Percentiles rank a stretch among this genome's conserved stretches.
Evolutionary conservation across 2,797 vertebrate species (phyloP).

Genomic region (Garrulus glandarius): DNA sequence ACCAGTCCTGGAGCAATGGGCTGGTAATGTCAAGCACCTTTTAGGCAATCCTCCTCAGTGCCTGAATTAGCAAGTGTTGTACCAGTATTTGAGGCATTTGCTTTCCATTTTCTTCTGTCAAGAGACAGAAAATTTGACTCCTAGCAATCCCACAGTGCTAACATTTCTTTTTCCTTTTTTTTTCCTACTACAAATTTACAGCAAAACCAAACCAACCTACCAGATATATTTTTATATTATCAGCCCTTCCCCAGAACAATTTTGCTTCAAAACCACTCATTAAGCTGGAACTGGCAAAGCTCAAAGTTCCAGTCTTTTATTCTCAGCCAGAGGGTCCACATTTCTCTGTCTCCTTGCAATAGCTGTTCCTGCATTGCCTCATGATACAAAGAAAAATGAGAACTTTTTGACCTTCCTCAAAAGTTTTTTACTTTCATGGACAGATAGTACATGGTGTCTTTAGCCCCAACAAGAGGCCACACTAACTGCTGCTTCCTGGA

Average conservation of each 20-base stretch:
- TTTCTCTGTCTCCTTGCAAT: background rate
- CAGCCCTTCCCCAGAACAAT: background rate
- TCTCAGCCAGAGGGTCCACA: background rate
- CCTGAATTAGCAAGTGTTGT: background rate
- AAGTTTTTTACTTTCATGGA: background rate
- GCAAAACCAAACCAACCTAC: background rate
- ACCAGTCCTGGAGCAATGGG: background rate
- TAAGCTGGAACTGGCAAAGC: background rate
- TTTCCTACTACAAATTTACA: background rate
- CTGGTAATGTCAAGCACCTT: background rate
- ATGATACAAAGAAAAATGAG: background rate
- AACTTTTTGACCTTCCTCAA: background rate
- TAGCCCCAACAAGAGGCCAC: background rate
- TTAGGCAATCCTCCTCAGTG: background rate
- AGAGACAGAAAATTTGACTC: background rate
- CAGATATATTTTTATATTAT: background rate
- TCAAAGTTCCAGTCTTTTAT: background rate
- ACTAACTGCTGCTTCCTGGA: background rate
- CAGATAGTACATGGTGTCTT: rapidly evolving
- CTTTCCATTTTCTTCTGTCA: background rate
- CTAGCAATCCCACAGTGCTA: background rate
- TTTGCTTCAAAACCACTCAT: background rate
- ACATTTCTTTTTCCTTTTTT: background rate
- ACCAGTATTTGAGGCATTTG: background rate
- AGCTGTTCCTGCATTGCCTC: rapidly evolving